Percentiles rank a stretch among this genome's conserved stretches.
phyloP scores from a whole-genome alignment of 2,797 vertebrate genomes.

The Anguilla marmorata region DNA sequence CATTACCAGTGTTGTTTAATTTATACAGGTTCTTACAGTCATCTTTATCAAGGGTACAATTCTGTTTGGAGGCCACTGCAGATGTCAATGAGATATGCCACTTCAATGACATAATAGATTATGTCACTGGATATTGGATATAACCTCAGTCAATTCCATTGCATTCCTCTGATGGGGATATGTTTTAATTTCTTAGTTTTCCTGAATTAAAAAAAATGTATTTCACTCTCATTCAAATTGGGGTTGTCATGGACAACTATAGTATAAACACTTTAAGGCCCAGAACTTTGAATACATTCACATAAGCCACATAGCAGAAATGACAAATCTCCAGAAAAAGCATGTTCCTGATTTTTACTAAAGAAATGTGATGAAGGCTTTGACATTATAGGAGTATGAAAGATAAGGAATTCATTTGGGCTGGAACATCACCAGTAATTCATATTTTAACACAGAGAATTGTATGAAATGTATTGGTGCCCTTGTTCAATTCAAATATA shows the following conservation, averaged over 20 bases:
- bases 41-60: too few species aligned
- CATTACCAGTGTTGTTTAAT: too few species aligned
- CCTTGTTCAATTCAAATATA: not conserved
- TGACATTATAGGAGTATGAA: not conserved
- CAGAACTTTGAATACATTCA: not conserved
- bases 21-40: too few species aligned
- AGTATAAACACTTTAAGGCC: not conserved
- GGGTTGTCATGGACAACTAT: not conserved
- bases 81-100: too few species aligned
- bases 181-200: too few species aligned
- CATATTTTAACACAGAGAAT: not conserved
- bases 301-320: not conserved
- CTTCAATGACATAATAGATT: too few species aligned
- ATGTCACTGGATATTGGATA: too few species aligned
- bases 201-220: not conserved
- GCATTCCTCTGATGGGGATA: too few species aligned
- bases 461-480: not conserved
- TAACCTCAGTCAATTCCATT: too few species aligned
- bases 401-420: not conserved
- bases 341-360: not conserved
- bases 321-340: not conserved
- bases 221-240: not conserved
- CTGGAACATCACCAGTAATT: too few species aligned
- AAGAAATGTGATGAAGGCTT: not conserved
- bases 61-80: too few species aligned